Evolutionary conservation across 2,888 invertebrate species (phyloP), one percentile per base, ranked within the genome.

Genomic region (Drosophila nr. fundita): DNA sequence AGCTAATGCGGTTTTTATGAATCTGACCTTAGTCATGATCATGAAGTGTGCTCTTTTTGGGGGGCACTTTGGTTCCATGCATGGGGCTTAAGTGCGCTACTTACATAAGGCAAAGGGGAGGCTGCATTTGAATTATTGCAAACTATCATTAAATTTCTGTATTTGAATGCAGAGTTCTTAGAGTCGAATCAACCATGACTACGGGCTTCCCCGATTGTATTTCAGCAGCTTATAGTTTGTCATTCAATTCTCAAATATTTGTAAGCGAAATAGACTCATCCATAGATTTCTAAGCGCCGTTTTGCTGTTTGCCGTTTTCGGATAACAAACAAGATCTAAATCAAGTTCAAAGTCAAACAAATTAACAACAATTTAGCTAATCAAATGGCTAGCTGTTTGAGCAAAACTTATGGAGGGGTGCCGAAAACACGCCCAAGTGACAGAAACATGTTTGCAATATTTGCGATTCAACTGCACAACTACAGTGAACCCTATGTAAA

Each of bases 21-120:
- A 87, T 87, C 76, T 82, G 90, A 87, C 87, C 87, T 90, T 79
- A 85, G 88, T 87, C 90, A 84, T 90, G 87, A 90, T 78, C 90
- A 78, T 90, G 87, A 89, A 89, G 72, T 69, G 70, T 62, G 66
- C 62, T 74, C 73, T 65, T 70, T 71, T 66, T 79, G 68, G 80
- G 73, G 80, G 78, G 62, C 83, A 78, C 72, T 63, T 78, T 57
- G 27, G 13, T 34, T 54, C 58, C 53, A 65, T 76, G 73, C 76
- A 79, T 76, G 69, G 81, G 74, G 54, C 53, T 57, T 61, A 59
- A 58, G 70, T 68, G 76, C 71, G 67, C 76, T 66, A 55, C 61
- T 73, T 48, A 71, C 73, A 27, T 36, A 53, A n/a, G 1, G 11
- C 6, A 29, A 15, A 15, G 8, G 21, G 40, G 8, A n/a, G 4